phyloP scores from a whole-genome alignment of 2,113 vertebrate species.

The Riparia riparia region DNA sequence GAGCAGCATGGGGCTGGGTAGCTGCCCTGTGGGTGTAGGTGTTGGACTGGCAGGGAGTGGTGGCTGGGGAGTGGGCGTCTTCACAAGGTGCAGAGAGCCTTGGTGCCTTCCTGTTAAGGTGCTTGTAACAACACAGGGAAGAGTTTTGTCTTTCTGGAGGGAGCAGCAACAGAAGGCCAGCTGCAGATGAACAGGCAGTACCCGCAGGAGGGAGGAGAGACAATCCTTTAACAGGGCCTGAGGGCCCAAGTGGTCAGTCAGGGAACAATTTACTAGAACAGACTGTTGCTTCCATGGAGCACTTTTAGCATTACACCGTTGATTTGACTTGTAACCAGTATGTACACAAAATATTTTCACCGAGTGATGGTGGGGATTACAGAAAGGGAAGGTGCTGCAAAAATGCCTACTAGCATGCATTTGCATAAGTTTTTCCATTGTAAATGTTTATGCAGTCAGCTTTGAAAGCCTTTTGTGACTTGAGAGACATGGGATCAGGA shows the following conservation, averaged over 20 bases:
- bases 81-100: not conserved
- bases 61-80: not conserved
- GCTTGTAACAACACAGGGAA: not conserved
- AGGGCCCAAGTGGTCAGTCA: not conserved
- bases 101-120: not conserved
- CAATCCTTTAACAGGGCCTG: accelerated
- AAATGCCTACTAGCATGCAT: not conserved
- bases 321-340: not conserved
- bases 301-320: not conserved
- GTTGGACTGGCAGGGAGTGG: not conserved
- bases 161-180: not conserved
- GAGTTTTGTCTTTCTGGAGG: not conserved
- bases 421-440: constrained; percentile 57
- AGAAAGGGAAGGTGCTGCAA: not conserved
- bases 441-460: constrained; percentile 13
- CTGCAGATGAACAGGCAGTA: not conserved
- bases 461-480: constrained; percentile 62
- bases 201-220: not conserved
- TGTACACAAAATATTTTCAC: not conserved
- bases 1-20: not conserved
- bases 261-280: not conserved
- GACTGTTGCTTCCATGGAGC: not conserved
- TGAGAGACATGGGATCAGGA: constrained; percentile 43
- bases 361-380: accelerated
- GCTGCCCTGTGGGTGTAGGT: accelerated